Base-by-base conservation (phyloP, 2,888 invertebrate species). In the Drosophila niveifrons region DNA sequence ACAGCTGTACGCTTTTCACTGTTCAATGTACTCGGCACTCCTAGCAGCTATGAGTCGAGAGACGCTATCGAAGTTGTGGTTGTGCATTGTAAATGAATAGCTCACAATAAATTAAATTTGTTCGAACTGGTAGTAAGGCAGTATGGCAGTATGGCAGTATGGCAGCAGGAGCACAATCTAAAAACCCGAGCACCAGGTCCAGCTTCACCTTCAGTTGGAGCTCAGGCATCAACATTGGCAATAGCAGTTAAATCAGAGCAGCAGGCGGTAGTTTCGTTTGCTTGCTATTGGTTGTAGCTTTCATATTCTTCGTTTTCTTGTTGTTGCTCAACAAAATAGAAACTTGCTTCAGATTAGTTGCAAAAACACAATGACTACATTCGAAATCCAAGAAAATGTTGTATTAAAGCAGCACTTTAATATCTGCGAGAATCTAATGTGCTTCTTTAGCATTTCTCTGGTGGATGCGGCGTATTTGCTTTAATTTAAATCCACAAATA, bases 71-170 rank as follows among this genome's bases (percentile, higher is more conserved):
- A 57, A 57, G 53, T 56, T 47, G 56, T n/a, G 43, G 43, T 56
- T 46, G 62, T 76, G 73, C 72, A 59, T 59, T 70, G 47, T 44
- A 71, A 80, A 78, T 83, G 59, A 80, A 81, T 75, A 70, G 75
- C 71, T 71, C 74, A 82, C 82, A 83, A 83, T 82, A 76, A 76
- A 64, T 74, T 78, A 72, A 82, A 82, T 82, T 82, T 82, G 68
- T 82, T 75, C 72, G 72, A 70, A 64, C 64, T 55, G 50, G 44
- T 66, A 61, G 50, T 50, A 59, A 23, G 10, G 55, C 43, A 43
- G 43, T 28, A 41, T 9, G 50, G 61, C 44, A 61, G 36, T 28
- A 36, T n/a, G n/a, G 34, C 34, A 61, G 39, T 29, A 29, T 8
- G 50, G 61, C 44, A 61, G 39, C 36, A 29, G 36, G 36, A 55